phyloP scores from a whole-genome alignment of 2,113 vertebrate genomes.

The Bos taurus region DNA sequence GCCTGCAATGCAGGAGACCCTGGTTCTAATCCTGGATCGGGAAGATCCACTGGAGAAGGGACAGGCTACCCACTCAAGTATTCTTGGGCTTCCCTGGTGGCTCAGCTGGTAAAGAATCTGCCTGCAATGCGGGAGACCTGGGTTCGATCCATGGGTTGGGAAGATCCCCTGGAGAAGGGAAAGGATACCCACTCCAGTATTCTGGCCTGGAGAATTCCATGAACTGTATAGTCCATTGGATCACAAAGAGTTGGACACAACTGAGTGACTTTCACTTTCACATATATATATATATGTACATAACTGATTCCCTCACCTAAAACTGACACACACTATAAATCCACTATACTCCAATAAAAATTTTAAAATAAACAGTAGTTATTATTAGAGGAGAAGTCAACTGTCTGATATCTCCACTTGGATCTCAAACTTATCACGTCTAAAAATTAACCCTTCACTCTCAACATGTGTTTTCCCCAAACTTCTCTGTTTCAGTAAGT shows the following conservation, averaged over 20 bases:
- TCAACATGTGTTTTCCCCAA: neutral
- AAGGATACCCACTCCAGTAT: neutral
- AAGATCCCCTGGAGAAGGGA: neutral
- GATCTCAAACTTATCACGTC: neutral
- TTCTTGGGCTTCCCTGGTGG: neutral
- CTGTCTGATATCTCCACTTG: neutral
- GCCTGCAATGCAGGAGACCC: neutral
- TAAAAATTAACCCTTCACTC: neutral
- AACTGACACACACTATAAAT: neutral
- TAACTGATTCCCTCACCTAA: neutral
- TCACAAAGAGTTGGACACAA: neutral
- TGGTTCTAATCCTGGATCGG: fast-evolving
- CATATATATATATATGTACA: neutral
- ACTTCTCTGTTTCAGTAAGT: neutral
- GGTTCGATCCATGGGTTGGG: neutral
- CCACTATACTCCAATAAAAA: neutral
- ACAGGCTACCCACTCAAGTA: neutral
- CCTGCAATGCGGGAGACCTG: neutral
- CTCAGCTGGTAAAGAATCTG: neutral
- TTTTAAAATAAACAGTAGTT: neutral
- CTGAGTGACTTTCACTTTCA: neutral
- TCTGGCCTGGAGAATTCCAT: neutral
- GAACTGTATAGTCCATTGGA: neutral
- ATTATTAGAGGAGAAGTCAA: neutral
- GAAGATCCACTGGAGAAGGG: neutral